phyloP scores from a whole-genome alignment of 2,113 vertebrate genomes.

The Chrysemys picta region DNA sequence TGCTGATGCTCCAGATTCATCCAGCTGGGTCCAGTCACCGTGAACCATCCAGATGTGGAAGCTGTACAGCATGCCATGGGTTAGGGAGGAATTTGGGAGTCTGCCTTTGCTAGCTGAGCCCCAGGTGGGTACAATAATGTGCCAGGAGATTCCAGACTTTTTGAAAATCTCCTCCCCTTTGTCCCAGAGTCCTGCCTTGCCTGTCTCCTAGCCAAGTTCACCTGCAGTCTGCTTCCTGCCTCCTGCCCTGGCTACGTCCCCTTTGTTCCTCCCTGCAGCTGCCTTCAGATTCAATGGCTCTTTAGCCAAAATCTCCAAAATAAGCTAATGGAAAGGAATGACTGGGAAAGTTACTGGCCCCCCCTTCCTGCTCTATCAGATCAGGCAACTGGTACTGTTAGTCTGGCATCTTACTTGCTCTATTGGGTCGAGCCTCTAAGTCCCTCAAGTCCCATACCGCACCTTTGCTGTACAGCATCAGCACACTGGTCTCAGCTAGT shows the following conservation, averaged over 20 bases:
- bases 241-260: neutral
- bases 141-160: neutral
- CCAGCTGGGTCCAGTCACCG: neutral
- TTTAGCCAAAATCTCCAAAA: no score
- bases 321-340: neutral
- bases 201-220: neutral
- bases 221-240: neutral
- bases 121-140: neutral
- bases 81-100: neutral
- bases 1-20: neutral
- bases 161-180: neutral
- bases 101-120: neutral
- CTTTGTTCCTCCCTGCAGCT: neutral
- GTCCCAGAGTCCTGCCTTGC: neutral
- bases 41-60: neutral
- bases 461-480: accelerated
- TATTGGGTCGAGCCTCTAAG: neutral
- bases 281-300: neutral
- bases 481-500: neutral
- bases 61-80: neutral
- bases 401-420: neutral
- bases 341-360: neutral
- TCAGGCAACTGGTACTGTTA: neutral
- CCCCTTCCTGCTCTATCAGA: neutral
- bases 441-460: neutral